Percentiles rank a stretch among this genome's conserved stretches.
phyloP scores from a whole-genome alignment of 2,888 invertebrate species.

The Orthosia incerta region DNA sequence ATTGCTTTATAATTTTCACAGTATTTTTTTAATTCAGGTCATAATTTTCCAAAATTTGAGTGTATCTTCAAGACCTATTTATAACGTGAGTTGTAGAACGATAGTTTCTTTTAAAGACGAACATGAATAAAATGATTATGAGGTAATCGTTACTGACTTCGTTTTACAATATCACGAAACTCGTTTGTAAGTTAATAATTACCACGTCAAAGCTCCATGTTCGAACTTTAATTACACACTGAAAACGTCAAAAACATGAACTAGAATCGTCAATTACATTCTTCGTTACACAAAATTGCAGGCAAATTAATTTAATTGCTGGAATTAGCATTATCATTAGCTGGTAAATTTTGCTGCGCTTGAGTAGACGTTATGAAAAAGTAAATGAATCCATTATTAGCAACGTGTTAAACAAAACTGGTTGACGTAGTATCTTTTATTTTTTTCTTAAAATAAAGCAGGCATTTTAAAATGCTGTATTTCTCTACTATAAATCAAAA shows the following conservation, averaged over 20 bases:
- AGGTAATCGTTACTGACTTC: not conserved
- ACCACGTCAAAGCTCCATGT: conserved; percentile 26
- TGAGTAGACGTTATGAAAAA: conserved; percentile 42
- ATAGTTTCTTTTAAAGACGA: too few relatives aligned
- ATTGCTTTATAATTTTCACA: too few relatives aligned
- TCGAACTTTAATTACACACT: conserved; percentile 21
- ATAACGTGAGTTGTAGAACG: too few relatives aligned
- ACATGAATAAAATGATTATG: too few relatives aligned
- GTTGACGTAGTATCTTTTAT: conserved; percentile 14
- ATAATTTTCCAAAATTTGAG: too few relatives aligned
- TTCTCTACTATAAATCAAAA: too few relatives aligned
- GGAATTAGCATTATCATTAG: conserved; percentile 45
- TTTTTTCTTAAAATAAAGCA: conserved; percentile 5
- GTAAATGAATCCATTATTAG: conserved; percentile 31
- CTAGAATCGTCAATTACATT: conserved; percentile 34
- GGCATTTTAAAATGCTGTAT: not conserved
- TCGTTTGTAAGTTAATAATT: conserved; percentile 36
- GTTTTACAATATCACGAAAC: conserved; percentile 9
- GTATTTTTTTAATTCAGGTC: too few relatives aligned
- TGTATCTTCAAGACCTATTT: too few relatives aligned
- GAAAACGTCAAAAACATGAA: conserved; percentile 34
- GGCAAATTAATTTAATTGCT: conserved; percentile 43
- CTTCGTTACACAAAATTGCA: conserved; percentile 50
- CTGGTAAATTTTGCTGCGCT: conserved; percentile 30
- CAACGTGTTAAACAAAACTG: conserved; percentile 25